phyloP scores from a whole-genome alignment of 2,888 invertebrate genomes.

The Apodemia mormo region DNA sequence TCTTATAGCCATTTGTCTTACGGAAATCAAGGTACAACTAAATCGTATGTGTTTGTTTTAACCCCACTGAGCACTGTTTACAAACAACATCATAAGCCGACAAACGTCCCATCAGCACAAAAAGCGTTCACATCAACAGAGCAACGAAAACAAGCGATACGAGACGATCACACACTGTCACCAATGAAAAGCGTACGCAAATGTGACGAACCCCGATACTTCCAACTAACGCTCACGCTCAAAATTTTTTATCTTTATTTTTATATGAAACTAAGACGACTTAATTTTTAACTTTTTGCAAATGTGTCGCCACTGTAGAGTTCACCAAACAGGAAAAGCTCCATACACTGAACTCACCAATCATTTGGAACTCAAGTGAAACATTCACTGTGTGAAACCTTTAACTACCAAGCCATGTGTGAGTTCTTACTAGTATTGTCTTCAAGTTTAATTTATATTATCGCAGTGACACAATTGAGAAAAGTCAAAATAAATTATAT shows the following conservation, averaged over 20 bases:
- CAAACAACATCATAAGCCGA: background rate
- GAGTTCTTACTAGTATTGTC: too few relatives aligned
- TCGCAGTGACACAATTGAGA: too few relatives aligned
- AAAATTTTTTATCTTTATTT: too few relatives aligned
- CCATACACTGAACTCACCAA: too few relatives aligned
- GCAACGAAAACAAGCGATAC: background rate
- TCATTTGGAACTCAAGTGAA: too few relatives aligned
- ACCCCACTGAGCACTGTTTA: background rate
- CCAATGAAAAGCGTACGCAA: background rate
- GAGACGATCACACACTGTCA: background rate
- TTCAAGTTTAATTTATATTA: too few relatives aligned
- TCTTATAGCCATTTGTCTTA: background rate
- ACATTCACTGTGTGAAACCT: too few relatives aligned
- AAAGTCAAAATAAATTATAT: too few relatives aligned
- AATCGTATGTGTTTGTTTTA: background rate
- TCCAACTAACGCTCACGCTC: background rate
- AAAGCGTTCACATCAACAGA: conserved; percentile 9
- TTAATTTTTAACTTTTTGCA: background rate
- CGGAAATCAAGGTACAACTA: background rate
- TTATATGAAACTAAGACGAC: too few relatives aligned
- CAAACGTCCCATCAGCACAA: conserved; percentile 12
- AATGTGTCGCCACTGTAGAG: too few relatives aligned
- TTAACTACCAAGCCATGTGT: too few relatives aligned
- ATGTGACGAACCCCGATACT: background rate
- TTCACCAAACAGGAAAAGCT: too few relatives aligned